Base-by-base conservation (phyloP, 2,888 invertebrate genomes). In the Capitulum mitella region DNA sequence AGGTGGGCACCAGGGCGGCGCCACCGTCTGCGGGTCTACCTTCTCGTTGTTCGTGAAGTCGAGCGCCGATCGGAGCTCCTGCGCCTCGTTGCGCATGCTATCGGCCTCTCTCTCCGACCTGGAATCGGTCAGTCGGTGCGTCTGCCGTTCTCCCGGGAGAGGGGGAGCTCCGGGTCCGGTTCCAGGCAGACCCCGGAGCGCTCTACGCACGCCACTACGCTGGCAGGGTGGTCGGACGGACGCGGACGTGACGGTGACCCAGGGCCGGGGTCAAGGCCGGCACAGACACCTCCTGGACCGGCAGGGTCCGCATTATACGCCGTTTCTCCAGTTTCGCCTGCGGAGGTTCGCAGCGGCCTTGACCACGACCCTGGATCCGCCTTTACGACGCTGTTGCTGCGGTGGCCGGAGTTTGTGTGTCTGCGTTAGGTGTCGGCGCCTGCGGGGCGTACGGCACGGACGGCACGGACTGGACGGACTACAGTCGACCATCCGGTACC, bases 21-120 rank as follows among this genome's bases (percentile, higher is more conserved):
- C 95, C 92, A 90, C 96, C 90, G 93, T 92, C 88, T 91, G 91
- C 89, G 94, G 94, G 90, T 94, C 95, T 87, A 94, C 94, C 91
- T 94, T 95, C 90, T 34, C 70, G 70, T 40, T 70, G 70, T 70
- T 70, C 22, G 70, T 70, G 37, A 40, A 26, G 70, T 70, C 70
- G 12, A 70, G 70, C 1, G 70, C 70, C 22, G 37, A 37, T 0
- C 70, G 37, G 16, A 70, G 70, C 37, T 70, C 70, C 37, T 70
- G 70, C 22, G 70, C 37, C 40, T 70, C 70, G 37, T 26, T 70
- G 70, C 26, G 37, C 37, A 70, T 16, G 37, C 6, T 6, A 26
- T 40, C 40, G 22, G 37, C 70, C 26, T 70, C 70, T 1, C 70
- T 19, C 26, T 70, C 70, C 26, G 70, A 19, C 40, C 70, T 70